Conservation (phyloP, 1,140 invertebrate species). For the Dendrolimus kikuchii region DNA sequence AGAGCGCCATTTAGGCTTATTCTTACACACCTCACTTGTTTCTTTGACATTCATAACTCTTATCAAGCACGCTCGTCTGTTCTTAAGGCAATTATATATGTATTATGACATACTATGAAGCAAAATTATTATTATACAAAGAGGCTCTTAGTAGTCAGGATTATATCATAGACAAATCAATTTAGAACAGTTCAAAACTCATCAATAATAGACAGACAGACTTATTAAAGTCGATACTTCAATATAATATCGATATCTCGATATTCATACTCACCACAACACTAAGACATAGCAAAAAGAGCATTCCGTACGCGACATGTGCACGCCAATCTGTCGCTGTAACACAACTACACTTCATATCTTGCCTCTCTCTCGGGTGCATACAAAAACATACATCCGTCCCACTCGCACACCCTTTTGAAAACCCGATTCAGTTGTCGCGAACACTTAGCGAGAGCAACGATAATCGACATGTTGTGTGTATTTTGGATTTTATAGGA, state of each 20-base stretch:
- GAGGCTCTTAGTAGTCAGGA: too few species aligned
- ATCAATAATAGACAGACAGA: too few species aligned
- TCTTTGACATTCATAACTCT: too few species aligned
- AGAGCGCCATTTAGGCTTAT: too few species aligned
- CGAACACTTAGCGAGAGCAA: conserved; percentile 49
- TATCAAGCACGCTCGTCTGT: too few species aligned
- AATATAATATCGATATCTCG: background rate
- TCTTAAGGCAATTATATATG: too few species aligned
- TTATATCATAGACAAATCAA: too few species aligned
- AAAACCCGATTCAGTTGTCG: conserved; percentile 30
- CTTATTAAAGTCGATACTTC: background rate
- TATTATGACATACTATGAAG: too few species aligned
- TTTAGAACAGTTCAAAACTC: too few species aligned
- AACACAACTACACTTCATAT: conserved; percentile 34
- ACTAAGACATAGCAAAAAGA: conserved; percentile 56
- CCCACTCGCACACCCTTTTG: conserved; percentile 25
- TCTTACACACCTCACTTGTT: too few species aligned
- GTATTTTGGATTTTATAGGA: conserved; percentile 41
- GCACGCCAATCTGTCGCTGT: conserved; percentile 66
- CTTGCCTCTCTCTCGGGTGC: conserved; percentile 18
- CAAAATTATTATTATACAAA: too few species aligned
- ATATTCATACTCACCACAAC: conserved; percentile 19
- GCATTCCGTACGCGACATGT: conserved; percentile 64
- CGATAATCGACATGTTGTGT: conserved; percentile 50
- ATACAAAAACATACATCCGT: conserved; percentile 7